These are phyloP conservation scores for Eptatretus atami DNA, from an alignment of 2,797 vertebrate genomes.

Conservation along the genomic window DNA sequence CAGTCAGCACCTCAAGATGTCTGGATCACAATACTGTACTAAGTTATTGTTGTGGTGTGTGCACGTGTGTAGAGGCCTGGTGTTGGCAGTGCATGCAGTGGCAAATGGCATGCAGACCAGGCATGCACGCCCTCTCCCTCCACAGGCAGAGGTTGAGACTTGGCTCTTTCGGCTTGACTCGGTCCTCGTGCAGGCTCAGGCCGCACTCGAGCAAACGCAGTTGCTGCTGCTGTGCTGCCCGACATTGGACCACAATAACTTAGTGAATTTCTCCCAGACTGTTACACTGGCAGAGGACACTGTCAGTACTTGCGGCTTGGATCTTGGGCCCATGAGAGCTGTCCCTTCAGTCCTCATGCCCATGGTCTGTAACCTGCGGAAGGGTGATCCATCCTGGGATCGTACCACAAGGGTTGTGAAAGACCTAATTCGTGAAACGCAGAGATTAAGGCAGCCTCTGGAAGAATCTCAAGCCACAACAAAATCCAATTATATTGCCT, in stretches of 20 bases:
- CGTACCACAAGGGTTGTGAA: constrained; percentile 17
- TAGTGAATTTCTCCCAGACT: too few relatives aligned
- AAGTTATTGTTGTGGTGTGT: too few relatives aligned
- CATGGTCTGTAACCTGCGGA: constrained; percentile 27
- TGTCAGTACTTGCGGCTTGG: constrained; percentile 11
- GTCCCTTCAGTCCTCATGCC: constrained; percentile 27
- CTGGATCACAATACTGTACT: too few relatives aligned
- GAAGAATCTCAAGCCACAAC: too few relatives aligned
- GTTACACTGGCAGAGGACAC: too few relatives aligned
- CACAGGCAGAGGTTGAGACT: constrained; percentile 23
- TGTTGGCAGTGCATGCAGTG: too few relatives aligned
- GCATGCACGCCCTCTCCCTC: constrained; percentile 15
- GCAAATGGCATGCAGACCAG: too few relatives aligned
- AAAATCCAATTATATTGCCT: too few relatives aligned
- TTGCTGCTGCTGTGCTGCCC: constrained; percentile 66
- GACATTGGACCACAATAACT: constrained; percentile 7
- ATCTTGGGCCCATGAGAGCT: constrained; percentile 30
- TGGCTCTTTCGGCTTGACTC: constrained; percentile 31
- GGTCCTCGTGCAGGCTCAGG: constrained; percentile 28
- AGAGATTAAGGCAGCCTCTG: too few relatives aligned
- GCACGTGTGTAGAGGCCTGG: too few relatives aligned
- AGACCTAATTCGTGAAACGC: constrained; percentile 12
- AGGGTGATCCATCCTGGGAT: constrained; percentile 27
- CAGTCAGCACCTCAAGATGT: too few relatives aligned
- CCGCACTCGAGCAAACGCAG: constrained; percentile 33